Evolutionary conservation across 2,888 invertebrate genomes (phyloP).

Genomic region (Xestia rhomboidea): DNA sequence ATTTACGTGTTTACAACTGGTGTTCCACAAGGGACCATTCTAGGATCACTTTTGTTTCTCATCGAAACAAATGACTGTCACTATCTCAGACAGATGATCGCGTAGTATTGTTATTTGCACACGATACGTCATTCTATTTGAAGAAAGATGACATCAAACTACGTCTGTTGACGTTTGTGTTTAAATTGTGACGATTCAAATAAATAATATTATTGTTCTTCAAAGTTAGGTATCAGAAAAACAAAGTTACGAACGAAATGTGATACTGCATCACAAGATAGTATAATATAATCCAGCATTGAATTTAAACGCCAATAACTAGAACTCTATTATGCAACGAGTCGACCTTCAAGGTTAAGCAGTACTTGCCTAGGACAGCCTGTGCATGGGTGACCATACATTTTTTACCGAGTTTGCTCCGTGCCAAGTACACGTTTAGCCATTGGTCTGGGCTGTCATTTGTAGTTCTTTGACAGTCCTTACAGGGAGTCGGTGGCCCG

Average conservation of each 20-base stretch:
- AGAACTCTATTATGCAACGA: background rate
- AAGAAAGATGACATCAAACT: background rate
- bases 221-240: background rate
- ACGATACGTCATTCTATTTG: background rate
- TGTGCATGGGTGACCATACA: background rate
- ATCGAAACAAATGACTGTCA: background rate
- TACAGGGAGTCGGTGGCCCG: background rate
- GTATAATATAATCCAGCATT: background rate
- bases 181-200: conserved; percentile 1
- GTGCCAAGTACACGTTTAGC: background rate
- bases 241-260: background rate
- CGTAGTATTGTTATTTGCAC: background rate
- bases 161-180: conserved; percentile 16
- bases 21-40: conserved; percentile 6
- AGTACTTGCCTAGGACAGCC: background rate
- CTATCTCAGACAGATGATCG: conserved; percentile 21
- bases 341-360: background rate
- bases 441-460: background rate
- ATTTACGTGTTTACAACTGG: background rate
- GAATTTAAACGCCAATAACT: background rate
- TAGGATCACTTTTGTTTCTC: background rate
- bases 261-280: background rate
- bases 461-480: background rate
- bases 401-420: background rate
- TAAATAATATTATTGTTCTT: background rate